These are phyloP conservation scores for Aegithalos caudatus DNA, from an alignment of 2,113 vertebrate species.

Conservation along the genomic window DNA sequence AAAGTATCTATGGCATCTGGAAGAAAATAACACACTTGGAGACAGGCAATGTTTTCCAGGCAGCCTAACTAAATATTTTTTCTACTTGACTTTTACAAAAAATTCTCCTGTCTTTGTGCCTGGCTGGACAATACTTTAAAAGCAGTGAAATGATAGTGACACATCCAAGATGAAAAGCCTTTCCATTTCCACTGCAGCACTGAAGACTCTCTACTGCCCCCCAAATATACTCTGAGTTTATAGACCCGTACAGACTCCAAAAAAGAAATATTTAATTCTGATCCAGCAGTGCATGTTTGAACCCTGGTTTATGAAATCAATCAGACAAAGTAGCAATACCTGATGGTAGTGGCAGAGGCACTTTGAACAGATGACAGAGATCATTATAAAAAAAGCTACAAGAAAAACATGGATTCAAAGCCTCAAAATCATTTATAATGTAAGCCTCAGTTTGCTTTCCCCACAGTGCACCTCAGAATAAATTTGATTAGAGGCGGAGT, in stretches of 20 bases:
- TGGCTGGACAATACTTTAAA: background rate
- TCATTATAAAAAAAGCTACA: background rate
- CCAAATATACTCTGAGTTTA: slow-evolving; percentile 13
- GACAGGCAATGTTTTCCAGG: background rate
- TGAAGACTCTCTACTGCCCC: background rate
- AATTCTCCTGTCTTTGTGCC: background rate
- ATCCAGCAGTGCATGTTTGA: background rate
- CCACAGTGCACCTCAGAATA: background rate
- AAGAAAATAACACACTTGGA: background rate
- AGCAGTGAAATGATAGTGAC: background rate
- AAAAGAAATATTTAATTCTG: slow-evolving; percentile 38
- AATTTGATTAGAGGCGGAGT: slow-evolving; percentile 26
- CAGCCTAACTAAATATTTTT: background rate
- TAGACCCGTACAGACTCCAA: background rate
- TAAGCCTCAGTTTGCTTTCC: background rate
- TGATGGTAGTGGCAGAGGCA: slow-evolving; percentile 39
- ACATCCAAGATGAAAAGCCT: slow-evolving; percentile 16
- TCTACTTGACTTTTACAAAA: background rate
- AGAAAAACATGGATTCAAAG: background rate
- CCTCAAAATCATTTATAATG: background rate
- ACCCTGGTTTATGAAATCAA: background rate
- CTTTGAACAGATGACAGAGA: slow-evolving; percentile 5
- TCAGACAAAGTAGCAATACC: slow-evolving; percentile 11
- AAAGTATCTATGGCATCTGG: background rate
- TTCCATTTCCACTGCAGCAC: background rate